Conservation (phyloP, 2,113 vertebrate genomes). For the Lophius piscatorius region DNA sequence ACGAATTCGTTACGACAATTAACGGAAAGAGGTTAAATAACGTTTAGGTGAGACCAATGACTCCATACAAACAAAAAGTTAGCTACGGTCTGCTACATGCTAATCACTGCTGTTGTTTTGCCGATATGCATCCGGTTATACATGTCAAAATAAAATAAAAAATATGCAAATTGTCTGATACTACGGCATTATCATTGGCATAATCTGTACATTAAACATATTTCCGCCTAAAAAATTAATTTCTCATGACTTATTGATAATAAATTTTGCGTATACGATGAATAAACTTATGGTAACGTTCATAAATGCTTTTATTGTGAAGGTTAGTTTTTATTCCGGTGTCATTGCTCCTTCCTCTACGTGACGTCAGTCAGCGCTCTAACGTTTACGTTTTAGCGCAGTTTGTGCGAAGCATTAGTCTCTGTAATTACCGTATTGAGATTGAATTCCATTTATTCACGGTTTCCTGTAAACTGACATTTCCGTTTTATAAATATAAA, state of each 20-base stretch:
- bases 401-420: no score
- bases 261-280: neutral
- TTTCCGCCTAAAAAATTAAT: neutral
- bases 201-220: no score
- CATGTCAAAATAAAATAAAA: slow-evolving; percentile 26
- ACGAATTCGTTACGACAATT: neutral
- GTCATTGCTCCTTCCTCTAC: no score
- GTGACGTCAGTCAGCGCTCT: no score
- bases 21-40: no score
- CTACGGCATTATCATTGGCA: no score
- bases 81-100: neutral
- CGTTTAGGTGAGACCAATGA: neutral
- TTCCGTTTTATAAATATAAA: no score
- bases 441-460: no score
- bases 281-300: neutral
- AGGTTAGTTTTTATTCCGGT: neutral
- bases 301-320: neutral
- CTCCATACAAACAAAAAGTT: neutral
- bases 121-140: slow-evolving; percentile 23
- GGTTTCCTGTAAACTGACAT: no score
- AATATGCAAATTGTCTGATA: no score
- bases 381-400: no score
- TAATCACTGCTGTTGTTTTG: neutral
- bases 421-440: no score
- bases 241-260: neutral